These are phyloP conservation scores for Thysanoteuthis rhombus DNA, from an alignment of 2,888 invertebrate genomes.

Conservation along the genomic window DNA sequence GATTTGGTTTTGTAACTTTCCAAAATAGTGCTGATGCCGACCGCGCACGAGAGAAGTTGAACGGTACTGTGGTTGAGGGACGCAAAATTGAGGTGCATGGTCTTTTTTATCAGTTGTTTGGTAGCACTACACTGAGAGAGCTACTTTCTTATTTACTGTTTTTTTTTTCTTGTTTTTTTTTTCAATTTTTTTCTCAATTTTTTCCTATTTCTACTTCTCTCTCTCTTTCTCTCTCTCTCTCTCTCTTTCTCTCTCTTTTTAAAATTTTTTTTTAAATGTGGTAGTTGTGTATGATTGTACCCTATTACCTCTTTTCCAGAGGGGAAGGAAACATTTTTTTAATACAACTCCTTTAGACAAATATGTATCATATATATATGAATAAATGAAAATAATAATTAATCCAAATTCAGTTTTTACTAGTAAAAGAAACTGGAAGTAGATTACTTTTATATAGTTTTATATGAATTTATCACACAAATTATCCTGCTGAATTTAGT, in stretches of 20 bases:
- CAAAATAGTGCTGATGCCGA: constrained; percentile 99
- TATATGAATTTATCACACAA: too few relatives aligned
- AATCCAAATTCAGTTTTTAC: neutral
- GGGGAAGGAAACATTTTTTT: neutral
- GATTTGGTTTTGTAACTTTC: constrained; percentile 99
- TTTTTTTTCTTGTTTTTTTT: constrained; percentile 31
- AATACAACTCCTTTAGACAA: neutral
- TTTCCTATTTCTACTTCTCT: neutral
- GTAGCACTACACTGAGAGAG: constrained; percentile 60
- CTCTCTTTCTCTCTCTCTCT: neutral
- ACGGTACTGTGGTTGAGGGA: constrained; percentile 99
- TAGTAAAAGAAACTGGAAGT: too few relatives aligned
- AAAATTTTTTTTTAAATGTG: neutral
- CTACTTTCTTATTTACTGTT: constrained; percentile 53
- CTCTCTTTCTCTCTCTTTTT: neutral
- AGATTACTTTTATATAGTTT: too few relatives aligned
- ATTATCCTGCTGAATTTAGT: too few relatives aligned
- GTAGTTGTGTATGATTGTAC: neutral
- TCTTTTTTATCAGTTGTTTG: constrained; percentile 48
- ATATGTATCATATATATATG: neutral
- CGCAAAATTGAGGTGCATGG: constrained; percentile 97
- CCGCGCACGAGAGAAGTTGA: constrained; percentile 99
- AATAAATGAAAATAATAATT: too few relatives aligned
- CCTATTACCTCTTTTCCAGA: neutral
- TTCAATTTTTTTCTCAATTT: neutral